A percentile compares a stretch with the other conserved stretches of the same genome.
These are phyloP conservation scores for Catostomus latipinnis DNA, from an alignment of 2,797 vertebrate genomes.

Conservation along the genomic window DNA sequence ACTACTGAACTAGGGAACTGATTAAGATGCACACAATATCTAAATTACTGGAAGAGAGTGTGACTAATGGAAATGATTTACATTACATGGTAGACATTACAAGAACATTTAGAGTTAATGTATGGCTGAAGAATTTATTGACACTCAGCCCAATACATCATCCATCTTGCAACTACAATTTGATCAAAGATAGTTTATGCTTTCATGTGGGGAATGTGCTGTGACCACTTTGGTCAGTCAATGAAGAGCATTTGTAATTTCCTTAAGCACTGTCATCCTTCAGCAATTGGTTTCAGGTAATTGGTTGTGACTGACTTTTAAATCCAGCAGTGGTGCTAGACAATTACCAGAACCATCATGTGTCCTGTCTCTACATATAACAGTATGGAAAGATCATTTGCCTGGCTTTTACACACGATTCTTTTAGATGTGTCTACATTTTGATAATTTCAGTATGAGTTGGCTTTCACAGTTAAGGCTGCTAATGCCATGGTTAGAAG, in stretches of 20 bases:
- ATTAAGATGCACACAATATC: too few species aligned
- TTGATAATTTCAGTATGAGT: not conserved
- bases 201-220: not conserved
- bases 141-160: too few species aligned
- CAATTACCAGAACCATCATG: constrained; percentile 29
- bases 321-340: constrained; percentile 39
- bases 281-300: constrained; percentile 45
- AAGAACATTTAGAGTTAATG: too few species aligned
- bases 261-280: constrained; percentile 25
- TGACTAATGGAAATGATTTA: too few species aligned
- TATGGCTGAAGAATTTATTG: too few species aligned
- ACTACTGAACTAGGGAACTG: too few species aligned
- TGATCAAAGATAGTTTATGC: not conserved
- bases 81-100: too few species aligned
- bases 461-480: not conserved
- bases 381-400: not conserved
- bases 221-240: not conserved
- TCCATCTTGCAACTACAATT: not conserved
- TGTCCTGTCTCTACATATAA: not conserved
- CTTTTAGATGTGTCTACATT: too few species aligned
- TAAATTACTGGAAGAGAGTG: too few species aligned
- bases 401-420: not conserved
- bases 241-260: not conserved
- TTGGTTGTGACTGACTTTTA: constrained; percentile 52
- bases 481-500: too few species aligned